Conservation (phyloP, 2,113 vertebrate species). For the Ptychochromis oligacanthus region DNA sequence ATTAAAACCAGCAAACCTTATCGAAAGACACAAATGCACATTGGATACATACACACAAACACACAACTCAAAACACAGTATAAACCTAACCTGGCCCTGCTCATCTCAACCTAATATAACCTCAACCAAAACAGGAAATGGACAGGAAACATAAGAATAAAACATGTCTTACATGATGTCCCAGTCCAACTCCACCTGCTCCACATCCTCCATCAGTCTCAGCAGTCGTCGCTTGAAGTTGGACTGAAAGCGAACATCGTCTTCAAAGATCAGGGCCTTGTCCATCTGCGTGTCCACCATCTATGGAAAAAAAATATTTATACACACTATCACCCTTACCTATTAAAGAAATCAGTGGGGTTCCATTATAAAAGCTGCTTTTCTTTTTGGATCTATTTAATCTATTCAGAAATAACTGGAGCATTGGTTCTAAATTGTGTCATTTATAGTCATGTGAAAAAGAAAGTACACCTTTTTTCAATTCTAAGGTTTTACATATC, state of each 20-base stretch:
- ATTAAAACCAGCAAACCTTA: slow-evolving; percentile 4
- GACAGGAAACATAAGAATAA: not conserved
- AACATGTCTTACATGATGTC: slow-evolving; percentile 88
- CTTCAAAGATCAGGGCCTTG: slow-evolving; percentile 87
- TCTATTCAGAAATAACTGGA: too few species aligned
- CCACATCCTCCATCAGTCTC: slow-evolving; percentile 86
- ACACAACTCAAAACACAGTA: too few species aligned
- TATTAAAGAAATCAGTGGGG: not conserved
- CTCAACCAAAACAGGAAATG: not conserved
- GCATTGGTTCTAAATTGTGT: not conserved
- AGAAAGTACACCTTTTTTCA: not conserved
- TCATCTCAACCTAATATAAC: not conserved
- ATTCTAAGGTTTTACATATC: not conserved
- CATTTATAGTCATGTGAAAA: not conserved
- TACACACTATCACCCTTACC: not conserved
- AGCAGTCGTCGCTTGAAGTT: slow-evolving; percentile 87
- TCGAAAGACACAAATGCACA: not conserved
- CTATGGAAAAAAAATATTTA: slow-evolving; percentile 65
- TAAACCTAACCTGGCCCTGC: not conserved
- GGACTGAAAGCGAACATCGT: slow-evolving; percentile 90
- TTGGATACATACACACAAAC: not conserved
- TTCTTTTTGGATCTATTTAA: not conserved
- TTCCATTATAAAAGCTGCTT: not conserved
- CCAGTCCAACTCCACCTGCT: slow-evolving; percentile 85
- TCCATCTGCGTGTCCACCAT: slow-evolving; percentile 85